Evolutionary conservation across 2,113 vertebrate species (phyloP).

Genomic region (Rallus limicola): DNA sequence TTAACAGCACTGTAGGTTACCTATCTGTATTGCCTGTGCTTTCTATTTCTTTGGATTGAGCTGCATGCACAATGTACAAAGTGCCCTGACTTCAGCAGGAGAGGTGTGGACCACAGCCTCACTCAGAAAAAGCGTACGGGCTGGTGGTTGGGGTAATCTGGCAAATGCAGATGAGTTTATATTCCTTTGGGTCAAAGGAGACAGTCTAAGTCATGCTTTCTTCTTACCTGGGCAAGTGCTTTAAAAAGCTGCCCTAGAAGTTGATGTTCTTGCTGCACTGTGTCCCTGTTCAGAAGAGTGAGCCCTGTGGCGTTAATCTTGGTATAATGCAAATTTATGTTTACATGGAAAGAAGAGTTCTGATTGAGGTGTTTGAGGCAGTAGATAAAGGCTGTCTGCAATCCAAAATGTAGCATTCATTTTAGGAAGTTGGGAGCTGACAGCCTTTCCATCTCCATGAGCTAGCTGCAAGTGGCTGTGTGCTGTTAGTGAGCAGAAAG

Average conservation of each 20-base stretch:
- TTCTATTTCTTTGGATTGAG: not conserved
- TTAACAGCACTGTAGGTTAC: not conserved
- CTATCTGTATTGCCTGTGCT: not conserved
- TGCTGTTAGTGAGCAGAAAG: not conserved
- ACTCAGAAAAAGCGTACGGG: accelerated
- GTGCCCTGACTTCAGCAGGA: not conserved
- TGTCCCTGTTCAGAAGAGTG: not conserved
- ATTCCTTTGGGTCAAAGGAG: not conserved
- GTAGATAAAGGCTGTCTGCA: not conserved
- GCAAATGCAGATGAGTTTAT: not conserved
- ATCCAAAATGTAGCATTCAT: not conserved
- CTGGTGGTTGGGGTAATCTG: not conserved
- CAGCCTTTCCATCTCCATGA: not conserved
- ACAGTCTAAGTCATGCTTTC: not conserved
- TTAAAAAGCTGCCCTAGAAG: not conserved
- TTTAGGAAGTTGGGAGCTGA: not conserved
- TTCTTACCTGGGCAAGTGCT: not conserved
- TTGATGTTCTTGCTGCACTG: not conserved
- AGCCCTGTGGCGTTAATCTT: not conserved
- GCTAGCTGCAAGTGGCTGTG: not conserved
- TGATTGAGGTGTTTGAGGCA: not conserved
- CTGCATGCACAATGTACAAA: accelerated
- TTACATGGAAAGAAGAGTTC: not conserved
- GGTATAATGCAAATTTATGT: not conserved
- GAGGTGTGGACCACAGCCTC: not conserved